Percentiles rank a stretch among this genome's conserved stretches.
These are phyloP conservation scores for Punctoribates punctum DNA, from an alignment of 2,888 invertebrate genomes.

Conservation along the genomic window DNA sequence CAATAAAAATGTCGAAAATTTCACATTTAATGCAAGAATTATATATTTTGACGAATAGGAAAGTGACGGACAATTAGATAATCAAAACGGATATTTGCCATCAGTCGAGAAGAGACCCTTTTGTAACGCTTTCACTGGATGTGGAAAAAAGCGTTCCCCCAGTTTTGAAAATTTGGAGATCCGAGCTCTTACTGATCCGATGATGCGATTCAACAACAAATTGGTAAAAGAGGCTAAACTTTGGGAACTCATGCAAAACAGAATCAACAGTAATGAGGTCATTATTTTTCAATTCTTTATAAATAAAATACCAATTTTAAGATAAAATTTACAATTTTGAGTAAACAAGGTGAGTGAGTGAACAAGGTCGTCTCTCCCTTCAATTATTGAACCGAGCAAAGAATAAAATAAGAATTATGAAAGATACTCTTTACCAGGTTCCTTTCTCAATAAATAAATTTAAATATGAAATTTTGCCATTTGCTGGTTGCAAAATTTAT, in stretches of 20 bases:
- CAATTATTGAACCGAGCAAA: too few relatives aligned
- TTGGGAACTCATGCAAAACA: slow-evolving; percentile 28
- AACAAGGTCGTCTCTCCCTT: too few relatives aligned
- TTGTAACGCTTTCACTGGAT: slow-evolving; percentile 46
- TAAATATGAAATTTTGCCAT: too few relatives aligned
- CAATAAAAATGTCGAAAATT: background rate
- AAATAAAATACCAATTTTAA: background rate
- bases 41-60: background rate
- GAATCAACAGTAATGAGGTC: slow-evolving; percentile 10
- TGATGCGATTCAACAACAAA: slow-evolving; percentile 40
- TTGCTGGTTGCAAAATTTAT: too few relatives aligned
- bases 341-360: background rate
- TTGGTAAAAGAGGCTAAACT: slow-evolving; percentile 28
- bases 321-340: background rate
- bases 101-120: slow-evolving; percentile 43
- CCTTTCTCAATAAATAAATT: too few relatives aligned
- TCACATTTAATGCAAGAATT: background rate
- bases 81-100: slow-evolving; percentile 21
- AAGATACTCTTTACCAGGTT: too few relatives aligned
- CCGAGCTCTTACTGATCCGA: slow-evolving; percentile 9
- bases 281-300: background rate
- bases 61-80: slow-evolving; percentile 16
- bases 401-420: too few relatives aligned
- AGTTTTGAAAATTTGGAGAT: slow-evolving; percentile 6
- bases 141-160: slow-evolving; percentile 44